Conservation (phyloP, 1,140 invertebrate species). For the Cydia pomonella region DNA sequence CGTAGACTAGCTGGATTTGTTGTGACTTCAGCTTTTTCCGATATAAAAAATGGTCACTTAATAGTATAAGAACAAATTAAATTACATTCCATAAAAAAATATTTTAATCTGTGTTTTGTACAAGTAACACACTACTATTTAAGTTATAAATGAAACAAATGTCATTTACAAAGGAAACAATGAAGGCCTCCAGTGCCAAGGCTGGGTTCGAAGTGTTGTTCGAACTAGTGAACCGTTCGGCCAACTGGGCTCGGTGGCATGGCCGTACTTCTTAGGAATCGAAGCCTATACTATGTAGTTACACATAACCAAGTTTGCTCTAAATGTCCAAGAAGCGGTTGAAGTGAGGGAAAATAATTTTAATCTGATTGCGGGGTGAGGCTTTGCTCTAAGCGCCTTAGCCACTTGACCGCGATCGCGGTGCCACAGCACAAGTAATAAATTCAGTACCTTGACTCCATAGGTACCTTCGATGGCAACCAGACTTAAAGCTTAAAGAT, state of each 20-base stretch:
- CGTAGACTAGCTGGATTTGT: too few species aligned
- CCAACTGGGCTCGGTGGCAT: too few species aligned
- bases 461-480: background rate
- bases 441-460: background rate
- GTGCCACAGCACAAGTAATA: background rate
- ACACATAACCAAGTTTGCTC: slow-evolving; percentile 8
- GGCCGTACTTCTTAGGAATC: background rate
- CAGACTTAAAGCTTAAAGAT: background rate
- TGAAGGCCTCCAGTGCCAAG: too few species aligned
- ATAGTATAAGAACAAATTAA: too few species aligned
- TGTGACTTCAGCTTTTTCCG: background rate
- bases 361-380: slow-evolving; percentile 24
- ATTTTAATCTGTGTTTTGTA: too few species aligned
- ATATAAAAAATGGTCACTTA: background rate
- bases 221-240: too few species aligned
- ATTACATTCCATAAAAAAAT: too few species aligned
- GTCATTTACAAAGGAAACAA: too few species aligned
- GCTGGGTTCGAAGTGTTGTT: too few species aligned
- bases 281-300: background rate
- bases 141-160: too few species aligned
- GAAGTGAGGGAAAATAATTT: slow-evolving; percentile 26
- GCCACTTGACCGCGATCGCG: slow-evolving; percentile 16
- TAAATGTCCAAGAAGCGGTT: slow-evolving; percentile 24
- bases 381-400: slow-evolving; percentile 28
- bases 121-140: too few species aligned